Percentiles rank a stretch among this genome's conserved stretches.
These are phyloP conservation scores for Molossus alvarezi DNA, from an alignment of 2,797 vertebrate genomes.

Conservation along the genomic window DNA sequence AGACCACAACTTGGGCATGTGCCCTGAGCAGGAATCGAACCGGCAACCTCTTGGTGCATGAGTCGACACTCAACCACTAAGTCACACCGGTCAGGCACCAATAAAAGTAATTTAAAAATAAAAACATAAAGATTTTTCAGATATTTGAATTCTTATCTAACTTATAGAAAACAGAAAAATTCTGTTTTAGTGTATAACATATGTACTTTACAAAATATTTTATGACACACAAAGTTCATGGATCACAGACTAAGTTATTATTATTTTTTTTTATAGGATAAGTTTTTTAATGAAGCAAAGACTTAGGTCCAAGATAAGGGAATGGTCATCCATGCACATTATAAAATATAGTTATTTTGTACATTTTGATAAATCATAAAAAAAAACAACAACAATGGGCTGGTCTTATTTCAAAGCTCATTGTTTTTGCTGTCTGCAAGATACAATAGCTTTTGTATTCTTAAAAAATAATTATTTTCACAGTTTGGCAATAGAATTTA, in stretches of 20 bases:
- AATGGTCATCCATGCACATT: background rate
- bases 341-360: background rate
- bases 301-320: background rate
- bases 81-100: too few species aligned
- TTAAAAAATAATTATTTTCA: background rate
- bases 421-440: background rate
- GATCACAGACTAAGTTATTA: background rate
- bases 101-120: too few species aligned
- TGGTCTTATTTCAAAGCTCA: background rate
- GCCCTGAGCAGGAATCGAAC: too few species aligned
- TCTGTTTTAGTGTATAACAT: background rate
- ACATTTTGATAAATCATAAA: background rate
- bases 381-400: background rate
- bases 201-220: background rate
- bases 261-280: background rate
- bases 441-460: background rate
- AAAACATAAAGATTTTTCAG: background rate
- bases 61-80: too few species aligned
- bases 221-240: background rate
- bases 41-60: too few species aligned
- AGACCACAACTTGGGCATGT: too few species aligned
- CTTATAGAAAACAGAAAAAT: constrained; percentile 8
- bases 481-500: background rate
- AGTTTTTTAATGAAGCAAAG: background rate
- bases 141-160: background rate